phyloP scores from a whole-genome alignment of 2,113 vertebrate genomes.

The Origma solitaria region DNA sequence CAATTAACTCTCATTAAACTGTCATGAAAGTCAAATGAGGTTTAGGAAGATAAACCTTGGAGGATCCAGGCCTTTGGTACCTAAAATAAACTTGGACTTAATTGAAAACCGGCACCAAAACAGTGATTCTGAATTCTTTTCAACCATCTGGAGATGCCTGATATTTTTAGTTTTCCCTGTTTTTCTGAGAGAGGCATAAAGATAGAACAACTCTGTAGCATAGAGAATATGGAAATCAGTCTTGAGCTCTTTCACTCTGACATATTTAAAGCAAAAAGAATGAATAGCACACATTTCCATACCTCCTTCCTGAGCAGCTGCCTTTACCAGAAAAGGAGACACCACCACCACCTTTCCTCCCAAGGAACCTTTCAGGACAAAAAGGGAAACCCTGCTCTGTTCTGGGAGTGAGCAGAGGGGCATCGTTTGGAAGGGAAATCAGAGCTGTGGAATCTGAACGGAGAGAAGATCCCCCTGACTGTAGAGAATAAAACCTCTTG shows the following conservation, averaged over 20 bases:
- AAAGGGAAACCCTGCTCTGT: neutral
- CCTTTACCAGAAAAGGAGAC: slow-evolving; percentile 2
- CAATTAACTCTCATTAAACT: neutral
- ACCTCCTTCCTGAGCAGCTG: neutral
- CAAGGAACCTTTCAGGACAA: neutral
- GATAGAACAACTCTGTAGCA: slow-evolving; percentile 1
- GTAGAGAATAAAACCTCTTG: neutral
- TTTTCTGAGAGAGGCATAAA: slow-evolving; percentile 8
- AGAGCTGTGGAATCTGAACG: neutral
- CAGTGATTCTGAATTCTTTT: neutral
- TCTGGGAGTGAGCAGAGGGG: neutral
- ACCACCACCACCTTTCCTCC: neutral
- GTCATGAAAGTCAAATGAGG: neutral
- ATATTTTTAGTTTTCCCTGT: neutral
- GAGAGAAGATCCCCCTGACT: neutral
- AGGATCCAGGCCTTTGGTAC: neutral
- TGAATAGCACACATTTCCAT: neutral
- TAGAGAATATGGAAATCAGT: neutral
- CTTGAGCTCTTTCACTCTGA: neutral
- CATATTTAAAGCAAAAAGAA: neutral
- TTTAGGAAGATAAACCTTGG: neutral
- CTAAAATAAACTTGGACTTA: neutral
- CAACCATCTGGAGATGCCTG: neutral
- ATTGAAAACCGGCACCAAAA: neutral
- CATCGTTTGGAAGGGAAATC: neutral